Evolutionary conservation across 2,113 vertebrate genomes (phyloP), one percentile per base, ranked within the genome.

Genomic region (Donacobius atricapilla): DNA sequence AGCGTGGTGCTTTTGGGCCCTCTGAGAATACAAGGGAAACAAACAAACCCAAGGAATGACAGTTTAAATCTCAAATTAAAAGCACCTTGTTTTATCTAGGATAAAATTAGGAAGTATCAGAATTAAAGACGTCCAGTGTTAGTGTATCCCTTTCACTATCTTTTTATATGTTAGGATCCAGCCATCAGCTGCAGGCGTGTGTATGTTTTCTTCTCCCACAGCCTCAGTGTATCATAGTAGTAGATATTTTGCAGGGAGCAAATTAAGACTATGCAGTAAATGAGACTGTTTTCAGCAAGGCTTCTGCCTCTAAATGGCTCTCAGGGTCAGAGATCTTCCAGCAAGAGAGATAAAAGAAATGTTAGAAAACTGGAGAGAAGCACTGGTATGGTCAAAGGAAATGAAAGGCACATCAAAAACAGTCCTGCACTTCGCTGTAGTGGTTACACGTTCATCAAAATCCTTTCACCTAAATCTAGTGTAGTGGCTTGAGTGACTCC

Each of bases 51-150:
- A 56, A 44, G 40, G 69, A 87, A 90, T 6, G 37, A 40, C 35
- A 75, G 35, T 37, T 64, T 6, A 60, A 60, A 90, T 69, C 51
- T 91, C 28, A 78, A 63, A 75, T 40, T 42, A 82, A 93, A 91
- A 22, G 25, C 27, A n/a, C 1, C 0, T 37, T 57, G 13, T n/a
- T 87, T 87, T 72, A 82, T 48, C 45, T 64, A 90, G 25, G 31
- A 64, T n/a, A 68, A 79, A 70, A 51, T n/a, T 68, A 37, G 31
- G 31, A 89, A 64, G 40, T 15, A 71, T 4, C 22, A 64, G 39
- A 79, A 87, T 87, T 72, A 69, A 85, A 87, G n/a, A 47, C 0
- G 0, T 25, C 15, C 27, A 21, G 4, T 1, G 0, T 40, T 58
- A n/a, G 24, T 21, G 3, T 11, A 76, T 53, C 20, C 27, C 28